These are phyloP conservation scores for Amorpha juglandis DNA, from an alignment of 2,888 invertebrate species.

Conservation along the genomic window DNA sequence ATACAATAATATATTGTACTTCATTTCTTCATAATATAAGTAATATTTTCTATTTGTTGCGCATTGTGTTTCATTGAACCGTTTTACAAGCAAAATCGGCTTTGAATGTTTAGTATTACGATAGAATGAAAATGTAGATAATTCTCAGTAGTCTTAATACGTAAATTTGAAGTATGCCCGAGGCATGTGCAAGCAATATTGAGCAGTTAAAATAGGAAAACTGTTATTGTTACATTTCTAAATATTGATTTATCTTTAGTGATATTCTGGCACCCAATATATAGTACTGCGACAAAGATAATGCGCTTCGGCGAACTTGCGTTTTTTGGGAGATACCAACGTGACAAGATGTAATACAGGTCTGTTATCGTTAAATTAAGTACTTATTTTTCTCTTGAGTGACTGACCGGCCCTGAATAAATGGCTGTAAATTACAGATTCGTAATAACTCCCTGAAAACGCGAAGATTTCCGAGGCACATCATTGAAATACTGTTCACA, in stretches of 20 bases:
- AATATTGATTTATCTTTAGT: neutral
- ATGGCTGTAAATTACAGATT: too few relatives aligned
- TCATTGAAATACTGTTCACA: neutral
- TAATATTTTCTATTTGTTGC: neutral
- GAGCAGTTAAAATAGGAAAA: constrained; percentile 24
- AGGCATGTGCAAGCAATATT: constrained; percentile 30
- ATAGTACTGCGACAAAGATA: neutral
- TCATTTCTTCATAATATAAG: constrained; percentile 6
- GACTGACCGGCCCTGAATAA: too few relatives aligned
- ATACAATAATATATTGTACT: constrained; percentile 24
- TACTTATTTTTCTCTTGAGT: too few relatives aligned
- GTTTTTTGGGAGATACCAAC: too few relatives aligned
- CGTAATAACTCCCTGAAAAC: too few relatives aligned
- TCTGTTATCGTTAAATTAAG: too few relatives aligned
- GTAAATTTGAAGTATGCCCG: constrained; percentile 53
- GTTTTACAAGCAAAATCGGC: constrained; percentile 66
- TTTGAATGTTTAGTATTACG: constrained; percentile 71
- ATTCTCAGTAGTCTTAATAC: constrained; percentile 57
- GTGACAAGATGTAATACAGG: too few relatives aligned
- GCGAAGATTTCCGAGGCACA: too few relatives aligned
- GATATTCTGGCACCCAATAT: neutral
- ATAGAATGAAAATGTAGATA: constrained; percentile 57
- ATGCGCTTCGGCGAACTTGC: too few relatives aligned
- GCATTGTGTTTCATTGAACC: constrained; percentile 46
- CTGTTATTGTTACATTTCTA: constrained; percentile 24